Evolutionary conservation across 2,888 invertebrate genomes (phyloP).

Genomic region (Drosophila austrosaltans): DNA sequence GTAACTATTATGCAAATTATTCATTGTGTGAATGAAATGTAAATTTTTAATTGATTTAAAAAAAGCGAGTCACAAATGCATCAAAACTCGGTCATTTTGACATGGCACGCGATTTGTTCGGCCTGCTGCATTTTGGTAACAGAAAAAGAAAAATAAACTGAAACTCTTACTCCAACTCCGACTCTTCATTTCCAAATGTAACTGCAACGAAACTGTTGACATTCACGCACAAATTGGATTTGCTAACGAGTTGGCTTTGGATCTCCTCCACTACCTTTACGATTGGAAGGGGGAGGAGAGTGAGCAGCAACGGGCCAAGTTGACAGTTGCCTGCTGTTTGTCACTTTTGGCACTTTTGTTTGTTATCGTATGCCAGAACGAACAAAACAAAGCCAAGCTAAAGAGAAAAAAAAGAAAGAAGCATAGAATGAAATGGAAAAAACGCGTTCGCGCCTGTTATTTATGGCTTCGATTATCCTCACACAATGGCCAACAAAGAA

Average conservation of each 20-base stretch:
- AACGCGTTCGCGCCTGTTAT: conserved; percentile 73
- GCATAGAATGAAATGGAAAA: conserved; percentile 19
- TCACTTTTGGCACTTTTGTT: conserved; percentile 75
- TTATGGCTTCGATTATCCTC: conserved; percentile 78
- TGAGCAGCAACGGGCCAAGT: conserved; percentile 15
- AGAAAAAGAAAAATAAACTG: too few relatives aligned
- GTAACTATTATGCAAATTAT: conserved; percentile 68
- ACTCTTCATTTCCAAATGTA: conserved; percentile 18
- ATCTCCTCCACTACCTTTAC: neutral
- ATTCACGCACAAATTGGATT: conserved; percentile 77
- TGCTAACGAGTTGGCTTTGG: conserved; percentile 62
- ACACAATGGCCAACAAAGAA: conserved; percentile 62
- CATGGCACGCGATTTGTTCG: conserved; percentile 50
- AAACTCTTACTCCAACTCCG: neutral
- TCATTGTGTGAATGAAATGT: conserved; percentile 68
- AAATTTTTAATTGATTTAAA: conserved; percentile 72
- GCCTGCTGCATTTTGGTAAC: conserved; percentile 11
- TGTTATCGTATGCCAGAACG: conserved; percentile 60
- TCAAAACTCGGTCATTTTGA: conserved; percentile 55
- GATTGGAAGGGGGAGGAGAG: neutral
- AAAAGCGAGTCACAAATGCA: conserved; percentile 10
- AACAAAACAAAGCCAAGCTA: conserved; percentile 19
- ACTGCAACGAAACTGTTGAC: conserved; percentile 66
- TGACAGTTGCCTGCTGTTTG: conserved; percentile 73
- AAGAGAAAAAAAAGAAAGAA: conserved; percentile 17